A percentile compares a stretch with the other conserved stretches of the same genome.
Conservation (phyloP, 1,140 invertebrate species). For the Ruditapes philippinarum region DNA sequence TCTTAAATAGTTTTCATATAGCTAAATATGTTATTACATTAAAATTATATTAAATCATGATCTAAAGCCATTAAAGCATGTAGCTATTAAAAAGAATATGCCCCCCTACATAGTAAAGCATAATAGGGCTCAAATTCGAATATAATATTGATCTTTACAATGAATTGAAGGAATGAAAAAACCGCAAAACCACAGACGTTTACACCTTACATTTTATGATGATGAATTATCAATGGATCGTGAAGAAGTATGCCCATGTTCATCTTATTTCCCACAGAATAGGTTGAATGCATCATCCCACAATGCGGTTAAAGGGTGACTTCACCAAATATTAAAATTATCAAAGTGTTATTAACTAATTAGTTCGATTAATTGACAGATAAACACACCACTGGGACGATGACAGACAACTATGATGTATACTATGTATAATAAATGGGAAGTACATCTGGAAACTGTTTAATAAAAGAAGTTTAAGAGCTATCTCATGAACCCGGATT, state of each 20-base stretch:
- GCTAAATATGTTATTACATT: neutral
- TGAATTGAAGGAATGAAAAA: neutral
- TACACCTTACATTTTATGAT: conserved; percentile 15
- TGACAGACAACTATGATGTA: neutral
- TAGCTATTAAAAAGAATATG: neutral
- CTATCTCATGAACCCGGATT: too few species aligned
- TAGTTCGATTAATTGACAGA: neutral
- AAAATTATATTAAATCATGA: neutral
- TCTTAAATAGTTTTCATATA: neutral
- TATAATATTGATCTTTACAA: neutral
- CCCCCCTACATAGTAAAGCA: conserved; percentile 12
- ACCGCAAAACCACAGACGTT: neutral
- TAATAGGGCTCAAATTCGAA: conserved; percentile 8
- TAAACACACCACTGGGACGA: neutral
- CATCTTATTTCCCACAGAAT: neutral
- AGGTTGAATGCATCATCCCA: neutral
- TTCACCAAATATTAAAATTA: conserved; percentile 24
- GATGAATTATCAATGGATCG: conserved; percentile 1
- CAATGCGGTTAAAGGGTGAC: conserved; percentile 35
- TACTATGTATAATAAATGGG: neutral
- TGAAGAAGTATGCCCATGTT: neutral
- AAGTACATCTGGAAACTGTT: conserved; percentile 17
- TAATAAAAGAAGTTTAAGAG: too few species aligned
- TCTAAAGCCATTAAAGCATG: neutral
- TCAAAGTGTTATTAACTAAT: conserved; percentile 22